Evolutionary conservation across 2,888 invertebrate genomes (phyloP), one percentile per base, ranked within the genome.

Genomic region (Patella pellucida): DNA sequence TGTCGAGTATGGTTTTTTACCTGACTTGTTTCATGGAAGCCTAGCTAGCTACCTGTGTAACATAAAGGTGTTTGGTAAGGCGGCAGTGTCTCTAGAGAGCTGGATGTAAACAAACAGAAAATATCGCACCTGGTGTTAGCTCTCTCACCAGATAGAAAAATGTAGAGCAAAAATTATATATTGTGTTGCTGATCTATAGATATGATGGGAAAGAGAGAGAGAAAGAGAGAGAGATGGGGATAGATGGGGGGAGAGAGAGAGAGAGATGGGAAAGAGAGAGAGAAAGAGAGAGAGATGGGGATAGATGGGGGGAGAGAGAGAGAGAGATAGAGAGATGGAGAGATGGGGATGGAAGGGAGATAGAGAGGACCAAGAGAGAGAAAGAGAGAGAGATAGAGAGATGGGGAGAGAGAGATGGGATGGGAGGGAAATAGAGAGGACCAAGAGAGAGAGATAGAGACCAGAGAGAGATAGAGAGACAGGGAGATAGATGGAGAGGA

Each of bases 351-450:
- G n/a, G n/a, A n/a, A n/a, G n/a, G n/a, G n/a, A n/a, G n/a, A n/a
- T n/a, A n/a, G n/a, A n/a, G n/a, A n/a, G n/a, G n/a, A n/a, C n/a
- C n/a, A n/a, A n/a, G 67, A 67, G 12, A 67, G 16, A 70, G 72
- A 72, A 72, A 72, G 16, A 72, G 72, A 72, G 41, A 67, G 27
- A 62, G 23, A 31, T 31, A 19, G 72, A 3, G 67, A 67, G 12
- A 67, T 3, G 67, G 72, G 69, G 76, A 72, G 16, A 72, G 72
- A 72, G 41, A 67, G 27, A 62, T n/a, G n/a, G n/a, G n/a, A n/a
- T n/a, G n/a, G n/a, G n/a, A n/a, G 67, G 15, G 12, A 67, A 12
- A 70, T 69, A 72, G 76, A 72, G 16, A 72, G 72, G n/a, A n/a
- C n/a, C n/a, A n/a, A 72, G 41, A 67, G 27, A 62, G 23, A 31